phyloP scores from a whole-genome alignment of 2,113 vertebrate genomes.

The Labeo rohita region DNA sequence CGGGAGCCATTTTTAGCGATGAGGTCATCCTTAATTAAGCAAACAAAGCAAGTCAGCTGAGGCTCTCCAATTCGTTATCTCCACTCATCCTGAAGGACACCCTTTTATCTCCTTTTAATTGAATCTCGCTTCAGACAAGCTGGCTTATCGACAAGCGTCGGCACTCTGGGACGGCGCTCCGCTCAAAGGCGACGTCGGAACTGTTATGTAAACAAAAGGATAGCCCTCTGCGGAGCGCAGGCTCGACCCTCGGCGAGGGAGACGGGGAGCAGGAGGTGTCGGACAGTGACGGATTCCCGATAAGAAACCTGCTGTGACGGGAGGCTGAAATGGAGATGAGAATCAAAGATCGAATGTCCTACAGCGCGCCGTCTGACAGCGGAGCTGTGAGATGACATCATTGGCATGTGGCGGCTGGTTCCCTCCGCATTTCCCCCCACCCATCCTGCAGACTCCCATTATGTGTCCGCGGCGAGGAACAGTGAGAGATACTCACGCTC shows the following conservation, averaged over 20 bases:
- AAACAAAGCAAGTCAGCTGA: slow-evolving; percentile 79
- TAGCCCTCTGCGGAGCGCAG: background rate
- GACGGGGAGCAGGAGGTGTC: slow-evolving; percentile 18
- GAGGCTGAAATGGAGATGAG: slow-evolving; percentile 66
- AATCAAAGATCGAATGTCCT: slow-evolving; percentile 71
- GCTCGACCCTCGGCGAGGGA: background rate
- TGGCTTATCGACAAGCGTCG: slow-evolving; percentile 70
- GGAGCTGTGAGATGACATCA: slow-evolving; percentile 74
- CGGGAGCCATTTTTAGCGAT: slow-evolving; percentile 83
- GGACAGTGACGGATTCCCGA: slow-evolving; percentile 62
- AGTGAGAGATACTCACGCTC: slow-evolving; percentile 29
- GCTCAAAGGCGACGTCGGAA: slow-evolving; percentile 66
- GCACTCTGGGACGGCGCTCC: slow-evolving; percentile 56
- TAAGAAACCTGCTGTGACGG: slow-evolving; percentile 63
- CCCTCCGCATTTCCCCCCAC: background rate
- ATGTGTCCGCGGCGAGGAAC: slow-evolving; percentile 22
- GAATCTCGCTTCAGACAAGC: slow-evolving; percentile 72
- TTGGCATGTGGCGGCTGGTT: slow-evolving; percentile 65
- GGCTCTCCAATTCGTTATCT: slow-evolving; percentile 79
- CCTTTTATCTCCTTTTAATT: slow-evolving; percentile 79
- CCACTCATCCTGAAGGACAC: slow-evolving; percentile 77
- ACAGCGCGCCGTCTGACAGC: slow-evolving; percentile 62
- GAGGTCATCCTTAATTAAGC: slow-evolving; percentile 84
- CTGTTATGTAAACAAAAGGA: slow-evolving; percentile 70
- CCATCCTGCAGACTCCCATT: slow-evolving; percentile 22